Evolutionary conservation across 1,140 invertebrate genomes (phyloP), one percentile per base, ranked within the genome.

Genomic region (Leptinotarsa undecemlineata): DNA sequence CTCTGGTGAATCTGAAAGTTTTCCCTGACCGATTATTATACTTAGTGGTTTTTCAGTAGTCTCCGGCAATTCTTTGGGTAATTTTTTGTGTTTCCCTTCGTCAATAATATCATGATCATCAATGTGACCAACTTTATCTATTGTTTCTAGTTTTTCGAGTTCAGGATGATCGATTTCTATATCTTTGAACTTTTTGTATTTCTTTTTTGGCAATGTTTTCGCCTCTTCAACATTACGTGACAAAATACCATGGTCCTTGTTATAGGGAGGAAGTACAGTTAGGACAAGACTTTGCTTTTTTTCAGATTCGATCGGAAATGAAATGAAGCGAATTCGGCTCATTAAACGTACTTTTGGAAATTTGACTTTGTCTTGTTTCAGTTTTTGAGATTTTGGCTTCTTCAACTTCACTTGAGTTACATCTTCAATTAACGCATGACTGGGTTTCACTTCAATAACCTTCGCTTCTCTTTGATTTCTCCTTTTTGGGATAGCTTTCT

Each of bases 211-310:
- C 48, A 86, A 79, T 83, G 91, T 89, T 75, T 88, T 83, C 4
- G 92, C 91, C 84, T 93, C 92, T 85, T 91, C 88, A 3, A 91
- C 85, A 84, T 92, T 93, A 83, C 92, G 85, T 0, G 91, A 93
- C 19, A 93, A 79, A 74, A 90, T 88, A 42, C 92, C 92, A 80
- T 88, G 88, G 84, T 92, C 87, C 61, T 85, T 81, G 21, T 77
- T 70, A 42, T 89, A 84, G 83, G 88, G 86, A 77, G 88, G 86
- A 2, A 91, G 77, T 62, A 82, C 74, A 14, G 83, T 88, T 14
- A 91, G 83, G n/a, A 82, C 67, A 8, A 89, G 88, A 72, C 85
- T 86, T 74, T 87, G 80, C 73, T 89, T 81, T 60, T 83, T 73
- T 73, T 84, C 82, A 19, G 74, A 71, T 20, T 72, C 17, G 48